Evolutionary conservation across 2,888 invertebrate genomes (phyloP).

Genomic region (Tolmerus cingulatus): DNA sequence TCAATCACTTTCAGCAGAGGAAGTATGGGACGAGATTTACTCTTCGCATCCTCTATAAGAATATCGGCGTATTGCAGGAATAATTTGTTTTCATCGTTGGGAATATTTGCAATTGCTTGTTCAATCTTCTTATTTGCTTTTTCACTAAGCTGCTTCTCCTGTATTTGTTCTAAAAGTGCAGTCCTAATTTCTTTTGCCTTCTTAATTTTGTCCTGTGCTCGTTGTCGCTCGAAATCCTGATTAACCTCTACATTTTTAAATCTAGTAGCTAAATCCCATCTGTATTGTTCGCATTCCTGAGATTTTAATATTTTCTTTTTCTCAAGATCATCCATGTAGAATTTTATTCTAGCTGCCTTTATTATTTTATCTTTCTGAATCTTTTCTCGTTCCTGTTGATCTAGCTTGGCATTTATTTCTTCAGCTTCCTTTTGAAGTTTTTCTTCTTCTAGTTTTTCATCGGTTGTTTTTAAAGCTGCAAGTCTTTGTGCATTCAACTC

Average conservation of each 20-base stretch:
- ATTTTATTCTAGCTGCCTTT: constrained; percentile 56
- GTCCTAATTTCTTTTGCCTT: constrained; percentile 45
- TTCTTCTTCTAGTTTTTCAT: constrained; percentile 64
- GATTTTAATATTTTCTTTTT: constrained; percentile 52
- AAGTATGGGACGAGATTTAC: constrained; percentile 56
- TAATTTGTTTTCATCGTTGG: constrained; percentile 53
- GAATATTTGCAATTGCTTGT: constrained; percentile 45
- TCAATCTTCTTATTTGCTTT: constrained; percentile 40
- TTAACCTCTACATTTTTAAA: constrained; percentile 55
- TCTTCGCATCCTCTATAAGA: constrained; percentile 55
- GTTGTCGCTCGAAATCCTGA: constrained; percentile 51
- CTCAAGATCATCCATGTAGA: constrained; percentile 55
- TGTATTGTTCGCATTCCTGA: constrained; percentile 52
- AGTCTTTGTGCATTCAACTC: constrained; percentile 65
- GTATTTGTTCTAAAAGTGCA: constrained; percentile 50
- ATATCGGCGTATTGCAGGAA: constrained; percentile 57
- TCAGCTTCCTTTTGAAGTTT: constrained; percentile 65
- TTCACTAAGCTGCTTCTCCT: constrained; percentile 51
- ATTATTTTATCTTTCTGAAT: constrained; percentile 54
- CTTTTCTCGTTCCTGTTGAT: constrained; percentile 57
- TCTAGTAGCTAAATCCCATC: constrained; percentile 55
- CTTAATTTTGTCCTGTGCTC: constrained; percentile 53
- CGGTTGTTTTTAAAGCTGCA: constrained; percentile 62
- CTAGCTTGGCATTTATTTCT: constrained; percentile 63
- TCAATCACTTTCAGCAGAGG: constrained; percentile 57